Evolutionary conservation across 2,888 invertebrate species (phyloP), one percentile per base, ranked within the genome.

Genomic region (Limnephilus marmoratus): DNA sequence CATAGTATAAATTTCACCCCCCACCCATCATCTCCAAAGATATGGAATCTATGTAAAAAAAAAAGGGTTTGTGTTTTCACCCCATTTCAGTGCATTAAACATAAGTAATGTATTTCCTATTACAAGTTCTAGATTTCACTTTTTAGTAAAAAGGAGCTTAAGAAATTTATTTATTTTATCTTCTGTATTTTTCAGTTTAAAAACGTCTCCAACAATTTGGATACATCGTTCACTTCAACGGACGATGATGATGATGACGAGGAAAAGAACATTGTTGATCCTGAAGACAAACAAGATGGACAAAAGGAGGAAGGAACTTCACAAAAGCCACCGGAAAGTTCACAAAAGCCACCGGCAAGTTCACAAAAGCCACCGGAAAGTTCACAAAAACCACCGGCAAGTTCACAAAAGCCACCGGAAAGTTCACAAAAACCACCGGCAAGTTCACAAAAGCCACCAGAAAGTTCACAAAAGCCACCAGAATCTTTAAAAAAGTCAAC

Each of bases 151-250:
- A n/a, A 7, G 9, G 24, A 0, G 2, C 7, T 31, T 82, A 15
- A 13, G 18, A 31, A 34, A 34, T 31, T 13, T 82, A 7, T 3
- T 31, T n/a, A 11, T 18, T 9, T 34, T 15, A 34, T 34, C 31
- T 34, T 29, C 34, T 31, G 12, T 86, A n/a, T 86, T n/a, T 90
- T 89, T 15, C 82, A 90, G 90, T 34, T 90, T n/a, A 81, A 81
- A 49, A 41, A 90, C 37, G 18, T 82, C 15, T 90, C 90, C 13
- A 81, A 90, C 31, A 49, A 49, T 53, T 45, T 45, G 18, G 90
- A 90, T 24, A 90, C 90, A 15, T 90, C 90, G 15, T n/a, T 24
- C n/a, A 90, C 90, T n/a, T 90, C 90, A 34, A 45, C 81, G 3
- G 90, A 90, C 41, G 90, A 81, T 31, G 82, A 90, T 31, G 81